These are phyloP conservation scores for Tolypeutes matacus DNA, from an alignment of 2,797 vertebrate genomes.

Conservation along the genomic window DNA sequence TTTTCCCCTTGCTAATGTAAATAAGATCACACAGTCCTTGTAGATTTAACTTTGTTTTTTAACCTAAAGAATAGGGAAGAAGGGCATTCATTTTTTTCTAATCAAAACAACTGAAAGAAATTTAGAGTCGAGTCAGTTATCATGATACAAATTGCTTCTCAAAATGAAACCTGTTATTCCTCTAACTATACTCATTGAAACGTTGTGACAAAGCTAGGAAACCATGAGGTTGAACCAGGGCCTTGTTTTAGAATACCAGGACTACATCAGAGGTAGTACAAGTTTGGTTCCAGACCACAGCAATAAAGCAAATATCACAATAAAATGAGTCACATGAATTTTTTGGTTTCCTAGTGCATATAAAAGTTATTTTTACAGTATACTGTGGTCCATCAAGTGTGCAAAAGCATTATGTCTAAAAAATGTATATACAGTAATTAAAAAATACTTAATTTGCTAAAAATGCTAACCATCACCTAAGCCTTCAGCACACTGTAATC, in stretches of 20 bases:
- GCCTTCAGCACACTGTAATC: too few species aligned
- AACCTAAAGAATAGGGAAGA: neutral
- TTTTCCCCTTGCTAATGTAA: neutral
- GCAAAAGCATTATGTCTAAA: too few species aligned
- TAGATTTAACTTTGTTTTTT: constrained; percentile 40
- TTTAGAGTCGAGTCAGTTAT: neutral
- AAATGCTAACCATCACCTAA: too few species aligned
- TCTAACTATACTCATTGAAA: neutral
- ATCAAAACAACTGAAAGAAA: neutral
- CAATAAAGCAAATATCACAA: too few species aligned
- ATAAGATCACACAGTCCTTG: neutral
- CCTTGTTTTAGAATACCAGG: neutral
- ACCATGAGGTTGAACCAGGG: neutral
- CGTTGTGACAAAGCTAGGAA: constrained; percentile 56
- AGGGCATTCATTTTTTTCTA: neutral
- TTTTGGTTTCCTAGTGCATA: too few species aligned
- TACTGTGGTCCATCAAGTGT: too few species aligned
- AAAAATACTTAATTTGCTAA: too few species aligned
- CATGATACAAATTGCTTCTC: constrained; percentile 31
- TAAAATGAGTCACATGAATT: too few species aligned
- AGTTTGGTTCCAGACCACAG: too few species aligned
- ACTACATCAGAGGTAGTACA: too few species aligned
- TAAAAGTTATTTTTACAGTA: too few species aligned
- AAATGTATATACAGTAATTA: too few species aligned
- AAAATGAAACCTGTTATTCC: constrained; percentile 4